A percentile compares a stretch with the other conserved stretches of the same genome.
Conservation (phyloP, 2,888 invertebrate genomes). For the Drosophila prolongata region DNA sequence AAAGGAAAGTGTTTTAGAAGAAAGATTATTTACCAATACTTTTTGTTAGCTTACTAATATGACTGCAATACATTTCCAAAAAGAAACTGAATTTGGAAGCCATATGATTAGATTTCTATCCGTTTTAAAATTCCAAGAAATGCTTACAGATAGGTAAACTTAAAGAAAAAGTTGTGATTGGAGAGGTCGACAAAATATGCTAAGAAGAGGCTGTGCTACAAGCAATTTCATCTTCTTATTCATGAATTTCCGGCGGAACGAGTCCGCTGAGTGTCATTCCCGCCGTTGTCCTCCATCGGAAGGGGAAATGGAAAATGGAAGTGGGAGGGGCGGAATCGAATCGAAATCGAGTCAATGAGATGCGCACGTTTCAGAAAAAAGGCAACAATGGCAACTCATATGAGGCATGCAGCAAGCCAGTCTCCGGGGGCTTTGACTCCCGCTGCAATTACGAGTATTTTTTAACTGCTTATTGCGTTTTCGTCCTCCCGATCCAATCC, state of each 20-base stretch:
- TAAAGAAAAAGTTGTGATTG: slow-evolving; percentile 11
- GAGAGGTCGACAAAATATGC: slow-evolving; percentile 31
- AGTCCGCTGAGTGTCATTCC: slow-evolving; percentile 67
- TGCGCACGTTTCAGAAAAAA: slow-evolving; percentile 62
- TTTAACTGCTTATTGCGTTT: slow-evolving; percentile 81
- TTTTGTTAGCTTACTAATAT: slow-evolving; percentile 2
- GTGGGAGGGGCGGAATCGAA: slow-evolving; percentile 8
- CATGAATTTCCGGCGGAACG: slow-evolving; percentile 67
- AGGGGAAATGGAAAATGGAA: background rate
- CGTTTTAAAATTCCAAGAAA: no score
- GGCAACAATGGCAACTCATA: slow-evolving; percentile 68
- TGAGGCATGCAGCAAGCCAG: slow-evolving; percentile 64
- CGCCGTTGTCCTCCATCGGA: slow-evolving; percentile 50
- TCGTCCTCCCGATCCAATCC: slow-evolving; percentile 46
- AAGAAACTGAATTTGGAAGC: background rate
- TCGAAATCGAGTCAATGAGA: slow-evolving; percentile 56
- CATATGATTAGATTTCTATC: no score
- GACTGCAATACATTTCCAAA: background rate
- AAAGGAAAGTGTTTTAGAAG: no score
- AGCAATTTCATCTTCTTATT: slow-evolving; percentile 65
- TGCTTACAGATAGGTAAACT: background rate
- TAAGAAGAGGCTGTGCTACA: slow-evolving; percentile 37
- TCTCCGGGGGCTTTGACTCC: slow-evolving; percentile 59
- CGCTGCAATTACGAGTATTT: slow-evolving; percentile 78
- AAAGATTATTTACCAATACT: no score